Base-by-base conservation (phyloP, 2,113 vertebrate genomes). In the Thermophis baileyi region DNA sequence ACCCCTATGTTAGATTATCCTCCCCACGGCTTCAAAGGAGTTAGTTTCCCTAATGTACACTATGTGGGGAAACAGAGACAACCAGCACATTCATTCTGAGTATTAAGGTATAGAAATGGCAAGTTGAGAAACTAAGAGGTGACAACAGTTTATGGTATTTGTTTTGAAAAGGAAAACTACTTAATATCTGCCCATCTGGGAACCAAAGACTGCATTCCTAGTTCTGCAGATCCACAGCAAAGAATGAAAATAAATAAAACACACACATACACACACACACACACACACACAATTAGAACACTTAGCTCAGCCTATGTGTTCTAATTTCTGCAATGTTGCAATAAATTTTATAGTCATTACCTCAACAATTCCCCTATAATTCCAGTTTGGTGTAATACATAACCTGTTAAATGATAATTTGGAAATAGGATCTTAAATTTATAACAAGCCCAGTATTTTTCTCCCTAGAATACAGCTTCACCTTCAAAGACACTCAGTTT, bases 401-500 rank as follows among this genome's bases (percentile, higher is more conserved):
- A 40, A 24, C 0, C 27, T 86, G 54, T 30, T 49, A 24, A 25
- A 3, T 1, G 49, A 1, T 11, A 10, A 57, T 89, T 46, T 86
- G 51, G 57, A 86, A 24, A 46, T 44, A 85, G 27, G 63, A 85
- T 3, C 1, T 49, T 30, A 20, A 25, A 1, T n/a, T 46, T 50
- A 50, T 30, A 47, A 4, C 27, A n/a, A 90, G 46, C 44, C n/a
- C 46, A 90, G 4, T 86, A 47, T 8, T 90, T 40, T 49, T 30
- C 57, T 81, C 14, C 1, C 30, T 85, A 90, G 44, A 90, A 46
- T 12, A 86, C 69, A 91, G 1, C 14, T 0, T 2, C 90, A 14
- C 14, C 44, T 85, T 11, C 30, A 89, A 27, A 2, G 1, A 0
- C 0, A 0, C 0, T 0, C 16, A 0, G 3, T 74, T 87, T 40